Evolutionary conservation across 2,113 vertebrate species (phyloP).

Genomic region (Anoplopoma fimbria): DNA sequence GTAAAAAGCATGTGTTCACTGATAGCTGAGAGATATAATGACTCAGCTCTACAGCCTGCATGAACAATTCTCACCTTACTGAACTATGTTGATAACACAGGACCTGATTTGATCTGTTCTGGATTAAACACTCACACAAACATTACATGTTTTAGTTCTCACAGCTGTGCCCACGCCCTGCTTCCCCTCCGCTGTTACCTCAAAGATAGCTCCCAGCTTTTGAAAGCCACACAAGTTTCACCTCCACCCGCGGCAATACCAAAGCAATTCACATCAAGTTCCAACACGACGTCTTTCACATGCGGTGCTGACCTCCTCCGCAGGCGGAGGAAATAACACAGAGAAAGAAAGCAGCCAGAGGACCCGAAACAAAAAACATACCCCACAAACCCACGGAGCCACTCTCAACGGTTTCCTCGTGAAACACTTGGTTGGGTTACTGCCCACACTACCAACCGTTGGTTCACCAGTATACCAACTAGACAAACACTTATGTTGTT

Average conservation of each 20-base stretch:
- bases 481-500: neutral
- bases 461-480: conserved; percentile 41
- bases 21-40: conserved; percentile 4
- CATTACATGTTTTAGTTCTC: conserved; percentile 6
- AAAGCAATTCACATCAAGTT: conserved; percentile 81
- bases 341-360: conserved; percentile 23
- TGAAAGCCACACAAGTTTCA: conserved; percentile 89
- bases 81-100: neutral
- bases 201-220: conserved; percentile 21
- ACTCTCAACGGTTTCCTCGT: conserved; percentile 50
- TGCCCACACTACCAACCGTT: conserved; percentile 43
- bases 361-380: conserved; percentile 37
- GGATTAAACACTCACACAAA: neutral
- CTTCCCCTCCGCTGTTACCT: conserved; percentile 36
- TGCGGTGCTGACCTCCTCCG: conserved; percentile 10
- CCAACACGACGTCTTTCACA: neutral
- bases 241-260: conserved; percentile 83
- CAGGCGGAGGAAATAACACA: conserved; percentile 24
- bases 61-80: neutral
- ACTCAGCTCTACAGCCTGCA: conserved; percentile 8
- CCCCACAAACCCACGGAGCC: conserved; percentile 11
- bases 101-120: conserved; percentile 9
- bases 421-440: conserved; percentile 33
- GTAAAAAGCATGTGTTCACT: neutral
- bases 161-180: conserved; percentile 33